Evolutionary conservation across 2,888 invertebrate genomes (phyloP), one percentile per base, ranked within the genome.

Genomic region (Clostera curtula): DNA sequence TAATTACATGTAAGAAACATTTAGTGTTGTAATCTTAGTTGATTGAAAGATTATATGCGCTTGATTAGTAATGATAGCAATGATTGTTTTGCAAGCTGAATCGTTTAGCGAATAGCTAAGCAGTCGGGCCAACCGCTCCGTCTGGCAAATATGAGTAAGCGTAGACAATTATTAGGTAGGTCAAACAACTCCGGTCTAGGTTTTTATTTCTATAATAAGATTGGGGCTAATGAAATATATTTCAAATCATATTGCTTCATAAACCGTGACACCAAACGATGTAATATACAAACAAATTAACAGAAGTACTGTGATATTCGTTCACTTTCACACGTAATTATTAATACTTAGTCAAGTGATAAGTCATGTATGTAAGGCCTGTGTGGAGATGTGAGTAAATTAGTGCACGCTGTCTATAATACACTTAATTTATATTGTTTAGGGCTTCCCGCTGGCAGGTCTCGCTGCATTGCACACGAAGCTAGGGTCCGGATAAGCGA

Each of bases 221-320:
- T 60, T 62, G 56, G 43, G 36, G 46, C 58, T n/a, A n/a, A n/a
- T n/a, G n/a, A n/a, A 54, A 37, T 40, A 40, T 43, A 46, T 45
- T 51, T 45, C 43, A 47, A 44, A 42, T 46, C 31, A 49, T n/a
- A n/a, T n/a, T n/a, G 43, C 27, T 40, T 33, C 46, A 49, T 43
- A 37, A 49, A 49, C 36, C 39, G 36, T 40, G 32, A 47, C 46
- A 49, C 42, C 49, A 45, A 47, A 29, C 34, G 38, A 39, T 45
- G 48, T 49, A 47, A 49, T 54, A 53, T 56, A 56, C 56, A 53
- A 60, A 40, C 52, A 61, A 59, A 59, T 56, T 61, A 66, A 69
- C 62, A 61, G 64, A 69, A 68, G 59, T 74, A 73, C 75, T 79
- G 79, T 79, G 77, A 79, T 77, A 77, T 67, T 65, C 64, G 68